Percentiles rank a stretch among this genome's conserved stretches.
Evolutionary conservation across 2,113 vertebrate genomes (phyloP).

Genomic region (Petroica traversi): DNA sequence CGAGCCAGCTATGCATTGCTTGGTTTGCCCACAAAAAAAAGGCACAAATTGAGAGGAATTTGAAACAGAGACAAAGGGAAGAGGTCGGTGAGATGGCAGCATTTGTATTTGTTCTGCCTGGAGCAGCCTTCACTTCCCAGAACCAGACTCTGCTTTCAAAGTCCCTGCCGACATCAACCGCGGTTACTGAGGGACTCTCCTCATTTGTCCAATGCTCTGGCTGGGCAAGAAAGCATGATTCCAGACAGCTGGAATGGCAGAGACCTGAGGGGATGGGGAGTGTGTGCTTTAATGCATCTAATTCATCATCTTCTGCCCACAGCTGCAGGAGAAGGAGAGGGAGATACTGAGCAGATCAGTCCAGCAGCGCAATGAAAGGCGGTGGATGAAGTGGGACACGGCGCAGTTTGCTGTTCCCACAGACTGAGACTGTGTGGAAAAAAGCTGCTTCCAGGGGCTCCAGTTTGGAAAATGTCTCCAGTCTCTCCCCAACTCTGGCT

Average conservation of each 20-base stretch:
- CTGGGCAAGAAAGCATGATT: background rate
- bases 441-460: background rate
- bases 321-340: background rate
- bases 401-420: background rate
- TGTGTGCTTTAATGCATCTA: background rate
- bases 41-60: background rate
- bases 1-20: background rate
- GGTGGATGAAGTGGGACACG: background rate
- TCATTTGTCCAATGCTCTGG: background rate
- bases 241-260: slow-evolving; percentile 30
- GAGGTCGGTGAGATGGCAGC: background rate
- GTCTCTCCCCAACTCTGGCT: background rate
- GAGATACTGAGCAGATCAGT: background rate
- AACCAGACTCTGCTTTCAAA: background rate
- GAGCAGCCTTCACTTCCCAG: background rate
- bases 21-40: background rate
- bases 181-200: background rate
- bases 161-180: background rate
- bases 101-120: background rate
- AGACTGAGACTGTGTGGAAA: background rate
- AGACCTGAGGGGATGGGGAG: background rate
- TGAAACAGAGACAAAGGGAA: slow-evolving; percentile 7
- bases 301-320: slow-evolving; percentile 7
- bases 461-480: background rate
- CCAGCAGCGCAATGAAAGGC: background rate